Percentiles rank a stretch among this genome's conserved stretches.
phyloP scores from a whole-genome alignment of 2,888 invertebrate genomes.

The Drosophila vallismaia region DNA sequence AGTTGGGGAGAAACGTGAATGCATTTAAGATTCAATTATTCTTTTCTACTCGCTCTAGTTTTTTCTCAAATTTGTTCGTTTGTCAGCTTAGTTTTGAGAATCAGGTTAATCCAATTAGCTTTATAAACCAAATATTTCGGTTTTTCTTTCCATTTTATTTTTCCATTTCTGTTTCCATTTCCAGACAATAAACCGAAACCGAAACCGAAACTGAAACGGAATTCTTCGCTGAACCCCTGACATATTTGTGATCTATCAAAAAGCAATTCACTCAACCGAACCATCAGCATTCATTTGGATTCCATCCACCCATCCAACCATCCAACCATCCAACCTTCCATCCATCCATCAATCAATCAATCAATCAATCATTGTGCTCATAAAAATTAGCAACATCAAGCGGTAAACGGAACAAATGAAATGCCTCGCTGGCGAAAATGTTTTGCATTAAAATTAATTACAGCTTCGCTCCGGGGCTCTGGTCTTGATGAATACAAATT shows the following conservation, averaged over 20 bases:
- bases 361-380: constrained; percentile 63
- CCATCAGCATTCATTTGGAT: constrained; percentile 51
- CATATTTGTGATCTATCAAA: constrained; percentile 56
- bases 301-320: not conserved
- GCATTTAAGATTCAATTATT: not conserved
- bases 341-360: constrained; percentile 54
- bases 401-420: constrained; percentile 43
- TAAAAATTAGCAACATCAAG: constrained; percentile 63
- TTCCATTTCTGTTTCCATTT: constrained; percentile 35
- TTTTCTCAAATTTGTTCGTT: not conserved
- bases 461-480: not conserved
- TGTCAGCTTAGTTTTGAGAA: constrained; percentile 2
- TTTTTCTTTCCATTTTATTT: constrained; percentile 17
- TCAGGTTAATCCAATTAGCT: constrained; percentile 38
- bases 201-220: too few relatives aligned
- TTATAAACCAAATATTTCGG: constrained; percentile 26
- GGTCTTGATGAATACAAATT: constrained; percentile 44
- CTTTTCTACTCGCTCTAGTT: not conserved
- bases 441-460: constrained; percentile 50
- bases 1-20: not conserved
- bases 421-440: constrained; percentile 32
- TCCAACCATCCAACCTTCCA: constrained; percentile 10
- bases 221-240: constrained; percentile 17
- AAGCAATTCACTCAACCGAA: constrained; percentile 59
- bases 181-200: not conserved